These are phyloP conservation scores for Mionectes macconnelli DNA, from an alignment of 2,113 vertebrate genomes.

Conservation along the genomic window DNA sequence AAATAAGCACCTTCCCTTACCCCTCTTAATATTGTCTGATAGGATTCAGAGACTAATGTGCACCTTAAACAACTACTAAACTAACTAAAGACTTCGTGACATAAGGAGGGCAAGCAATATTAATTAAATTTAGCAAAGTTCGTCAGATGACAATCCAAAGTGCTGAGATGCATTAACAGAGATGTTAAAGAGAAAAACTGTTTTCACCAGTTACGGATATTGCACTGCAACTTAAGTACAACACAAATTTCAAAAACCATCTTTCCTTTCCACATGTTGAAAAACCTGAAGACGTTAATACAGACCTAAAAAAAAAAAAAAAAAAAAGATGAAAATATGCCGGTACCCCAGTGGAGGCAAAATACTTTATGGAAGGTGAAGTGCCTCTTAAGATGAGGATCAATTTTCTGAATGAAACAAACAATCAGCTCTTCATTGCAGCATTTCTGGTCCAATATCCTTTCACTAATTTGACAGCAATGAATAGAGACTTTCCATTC, in stretches of 20 bases:
- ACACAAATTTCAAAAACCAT: background rate
- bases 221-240: background rate
- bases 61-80: background rate
- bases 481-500: background rate
- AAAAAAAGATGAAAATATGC: too few species aligned
- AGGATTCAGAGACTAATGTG: background rate
- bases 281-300: background rate
- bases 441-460: background rate
- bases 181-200: background rate
- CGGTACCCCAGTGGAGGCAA: fast-evolving
- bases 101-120: background rate
- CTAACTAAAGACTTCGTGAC: background rate
- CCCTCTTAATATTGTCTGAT: background rate
- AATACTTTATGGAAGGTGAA: background rate
- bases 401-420: background rate
- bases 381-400: background rate
- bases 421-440: background rate
- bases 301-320: background rate
- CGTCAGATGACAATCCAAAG: background rate
- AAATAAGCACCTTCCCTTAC: background rate
- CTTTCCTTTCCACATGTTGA: background rate
- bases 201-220: background rate
- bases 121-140: background rate
- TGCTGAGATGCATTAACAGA: background rate
- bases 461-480: background rate